A percentile compares a stretch with the other conserved stretches of the same genome.
Evolutionary conservation across 2,113 vertebrate species (phyloP).

Genomic region (Aegithalos caudatus): DNA sequence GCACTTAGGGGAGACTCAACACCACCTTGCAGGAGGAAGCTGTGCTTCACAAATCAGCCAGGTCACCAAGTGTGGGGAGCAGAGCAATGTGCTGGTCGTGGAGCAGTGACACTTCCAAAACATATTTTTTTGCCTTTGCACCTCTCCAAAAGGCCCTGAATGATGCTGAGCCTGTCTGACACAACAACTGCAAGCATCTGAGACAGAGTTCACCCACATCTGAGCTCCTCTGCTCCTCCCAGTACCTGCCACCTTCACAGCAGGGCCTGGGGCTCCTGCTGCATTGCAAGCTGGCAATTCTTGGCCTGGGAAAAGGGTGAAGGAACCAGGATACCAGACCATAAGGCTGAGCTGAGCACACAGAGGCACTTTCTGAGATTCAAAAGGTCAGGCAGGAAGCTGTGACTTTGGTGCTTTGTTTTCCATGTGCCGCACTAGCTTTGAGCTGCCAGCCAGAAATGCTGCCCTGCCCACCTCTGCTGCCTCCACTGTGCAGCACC

Average conservation of each 20-base stretch:
- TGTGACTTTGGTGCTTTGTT: neutral
- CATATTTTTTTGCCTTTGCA: neutral
- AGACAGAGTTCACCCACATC: neutral
- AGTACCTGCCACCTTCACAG: neutral
- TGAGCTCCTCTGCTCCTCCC: neutral
- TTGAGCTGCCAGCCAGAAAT: neutral
- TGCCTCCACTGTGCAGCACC: neutral
- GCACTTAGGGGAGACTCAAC: neutral
- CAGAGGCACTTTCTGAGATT: neutral
- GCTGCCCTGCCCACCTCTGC: neutral
- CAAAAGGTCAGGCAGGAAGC: neutral
- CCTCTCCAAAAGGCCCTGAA: neutral
- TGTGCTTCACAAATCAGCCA: neutral
- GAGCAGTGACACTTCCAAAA: neutral
- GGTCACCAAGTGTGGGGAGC: rapidly evolving
- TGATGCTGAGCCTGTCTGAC: neutral
- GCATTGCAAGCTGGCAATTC: neutral
- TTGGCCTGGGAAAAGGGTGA: neutral
- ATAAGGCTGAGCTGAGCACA: neutral
- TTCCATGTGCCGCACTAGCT: neutral
- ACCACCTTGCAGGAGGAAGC: neutral
- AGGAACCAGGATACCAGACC: neutral
- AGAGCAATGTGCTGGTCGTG: rapidly evolving
- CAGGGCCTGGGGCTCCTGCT: neutral
- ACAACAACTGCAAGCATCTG: neutral